phyloP scores from a whole-genome alignment of 2,888 invertebrate genomes.

The Parnassius glacialis region DNA sequence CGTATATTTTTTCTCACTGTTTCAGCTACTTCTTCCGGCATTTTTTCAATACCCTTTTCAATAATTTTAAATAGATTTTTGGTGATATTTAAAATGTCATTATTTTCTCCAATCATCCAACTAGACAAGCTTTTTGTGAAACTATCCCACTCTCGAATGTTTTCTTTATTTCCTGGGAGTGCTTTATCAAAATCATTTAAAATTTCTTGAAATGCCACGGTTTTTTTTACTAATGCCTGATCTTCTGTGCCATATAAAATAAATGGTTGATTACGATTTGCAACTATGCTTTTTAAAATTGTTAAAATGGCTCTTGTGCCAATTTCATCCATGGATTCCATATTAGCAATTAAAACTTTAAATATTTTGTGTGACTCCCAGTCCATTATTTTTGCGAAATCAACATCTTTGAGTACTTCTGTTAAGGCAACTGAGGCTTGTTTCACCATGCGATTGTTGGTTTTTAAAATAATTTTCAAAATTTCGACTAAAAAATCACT shows the following conservation, averaged over 20 bases:
- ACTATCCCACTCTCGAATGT: constrained; percentile 14
- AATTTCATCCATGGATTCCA: constrained; percentile 27
- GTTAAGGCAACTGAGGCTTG: constrained; percentile 40
- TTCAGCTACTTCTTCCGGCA: constrained; percentile 8
- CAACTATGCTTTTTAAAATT: constrained; percentile 38
- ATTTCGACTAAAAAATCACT: constrained; percentile 39
- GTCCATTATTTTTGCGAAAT: constrained; percentile 33
- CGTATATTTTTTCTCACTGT: constrained; percentile 17
- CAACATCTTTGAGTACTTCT: constrained; percentile 39
- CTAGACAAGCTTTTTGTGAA: neutral
- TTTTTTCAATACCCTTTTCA: constrained; percentile 12
- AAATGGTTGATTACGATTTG: constrained; percentile 40
- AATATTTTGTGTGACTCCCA: constrained; percentile 30
- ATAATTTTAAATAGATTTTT: constrained; percentile 7
- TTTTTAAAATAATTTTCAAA: constrained; percentile 34
- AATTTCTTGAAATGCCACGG: constrained; percentile 43
- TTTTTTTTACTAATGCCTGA: constrained; percentile 34
- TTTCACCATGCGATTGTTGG: constrained; percentile 39
- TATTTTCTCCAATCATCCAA: constrained; percentile 4
- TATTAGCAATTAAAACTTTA: constrained; percentile 18
- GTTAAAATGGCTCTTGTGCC: constrained; percentile 29
- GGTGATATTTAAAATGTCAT: constrained; percentile 4
- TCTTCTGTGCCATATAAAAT: constrained; percentile 23
- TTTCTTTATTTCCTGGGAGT: constrained; percentile 13
- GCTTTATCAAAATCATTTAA: constrained; percentile 33